Conservation (phyloP, 2,113 vertebrate genomes). For the Vicugna pacos region DNA sequence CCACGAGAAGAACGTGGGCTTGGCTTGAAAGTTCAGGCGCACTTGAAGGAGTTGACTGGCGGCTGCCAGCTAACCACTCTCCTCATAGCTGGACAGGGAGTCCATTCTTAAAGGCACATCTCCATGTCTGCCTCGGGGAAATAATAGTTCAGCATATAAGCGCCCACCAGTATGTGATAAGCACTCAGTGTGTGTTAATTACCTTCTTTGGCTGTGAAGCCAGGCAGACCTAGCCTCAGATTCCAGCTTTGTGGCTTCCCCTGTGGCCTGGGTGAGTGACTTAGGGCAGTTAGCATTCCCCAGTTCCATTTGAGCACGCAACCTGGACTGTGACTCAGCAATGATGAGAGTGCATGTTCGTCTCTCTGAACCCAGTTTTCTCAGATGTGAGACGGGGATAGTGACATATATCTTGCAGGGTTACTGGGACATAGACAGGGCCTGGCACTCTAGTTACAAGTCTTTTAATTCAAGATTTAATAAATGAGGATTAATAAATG, state of each 20-base stretch:
- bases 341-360: rapidly evolving
- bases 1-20: not conserved
- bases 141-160: not conserved
- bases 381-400: not conserved
- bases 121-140: not conserved
- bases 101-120: not conserved
- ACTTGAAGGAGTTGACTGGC: not conserved
- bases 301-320: not conserved
- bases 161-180: not conserved
- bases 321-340: not conserved
- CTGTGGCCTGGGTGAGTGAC: not conserved
- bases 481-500: not conserved
- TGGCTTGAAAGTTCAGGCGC: not conserved
- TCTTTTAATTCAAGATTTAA: not conserved
- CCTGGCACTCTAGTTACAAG: not conserved
- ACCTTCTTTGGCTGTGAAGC: not conserved
- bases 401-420: not conserved
- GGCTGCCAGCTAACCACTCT: not conserved
- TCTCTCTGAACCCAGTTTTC: not conserved
- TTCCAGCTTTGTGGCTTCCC: not conserved
- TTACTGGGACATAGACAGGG: not conserved
- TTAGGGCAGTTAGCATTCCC: not conserved
- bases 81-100: not conserved
- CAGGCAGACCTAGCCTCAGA: not conserved
- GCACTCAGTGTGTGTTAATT: not conserved